phyloP scores from a whole-genome alignment of 2,888 invertebrate species.

The Drosophila robusta region DNA sequence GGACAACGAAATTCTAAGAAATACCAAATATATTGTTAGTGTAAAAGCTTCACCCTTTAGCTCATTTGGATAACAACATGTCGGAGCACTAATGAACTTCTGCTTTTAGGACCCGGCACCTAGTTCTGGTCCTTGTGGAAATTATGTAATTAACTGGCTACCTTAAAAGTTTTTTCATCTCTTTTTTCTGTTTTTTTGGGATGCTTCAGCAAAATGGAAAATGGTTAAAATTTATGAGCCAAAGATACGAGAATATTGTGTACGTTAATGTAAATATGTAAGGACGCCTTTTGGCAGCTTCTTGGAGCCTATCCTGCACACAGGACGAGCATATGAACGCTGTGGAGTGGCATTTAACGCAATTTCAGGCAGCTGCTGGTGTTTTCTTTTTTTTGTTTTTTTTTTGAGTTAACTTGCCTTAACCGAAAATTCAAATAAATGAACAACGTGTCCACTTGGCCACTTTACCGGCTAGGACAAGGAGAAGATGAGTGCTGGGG shows the following conservation, averaged over 20 bases:
- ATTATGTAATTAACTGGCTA: constrained; percentile 63
- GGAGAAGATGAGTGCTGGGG: too few species aligned
- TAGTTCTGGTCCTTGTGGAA: constrained; percentile 29
- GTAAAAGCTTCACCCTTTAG: neutral
- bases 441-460: constrained; percentile 53
- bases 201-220: constrained; percentile 32
- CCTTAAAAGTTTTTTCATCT: constrained; percentile 62
- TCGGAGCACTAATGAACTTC: constrained; percentile 27
- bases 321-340: constrained; percentile 29
- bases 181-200: constrained; percentile 3
- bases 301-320: constrained; percentile 5
- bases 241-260: constrained; percentile 58
- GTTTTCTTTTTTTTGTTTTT: constrained; percentile 11
- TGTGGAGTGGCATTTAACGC: constrained; percentile 51
- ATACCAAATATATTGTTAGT: neutral
- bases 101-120: neutral
- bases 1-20: neutral
- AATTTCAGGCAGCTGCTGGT: constrained; percentile 52
- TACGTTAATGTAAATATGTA: constrained; percentile 17
- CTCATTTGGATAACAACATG: constrained; percentile 8
- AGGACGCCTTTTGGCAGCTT: constrained; percentile 16
- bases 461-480: neutral
- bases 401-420: constrained; percentile 35
- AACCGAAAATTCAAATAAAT: constrained; percentile 63
- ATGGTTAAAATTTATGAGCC: constrained; percentile 73